Evolutionary conservation across 2,888 invertebrate species (phyloP).

Genomic region (Hofmannophila pseudospretella): DNA sequence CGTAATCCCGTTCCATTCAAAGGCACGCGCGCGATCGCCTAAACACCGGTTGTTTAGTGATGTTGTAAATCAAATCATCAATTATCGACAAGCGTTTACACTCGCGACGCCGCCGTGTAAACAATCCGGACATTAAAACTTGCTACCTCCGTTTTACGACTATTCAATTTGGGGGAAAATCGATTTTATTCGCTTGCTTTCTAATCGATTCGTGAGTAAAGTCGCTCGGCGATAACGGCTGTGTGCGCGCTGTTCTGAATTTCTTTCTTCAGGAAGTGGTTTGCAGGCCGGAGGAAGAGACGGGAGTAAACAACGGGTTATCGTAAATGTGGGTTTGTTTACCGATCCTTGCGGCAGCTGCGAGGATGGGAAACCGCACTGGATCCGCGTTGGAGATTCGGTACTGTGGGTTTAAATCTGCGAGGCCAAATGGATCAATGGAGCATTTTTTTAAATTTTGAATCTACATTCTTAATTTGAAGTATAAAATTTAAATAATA

Average conservation of each 20-base stretch:
- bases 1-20: conserved; percentile 52
- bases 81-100: conserved; percentile 76
- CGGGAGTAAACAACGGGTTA: conserved; percentile 38
- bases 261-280: conserved; percentile 68
- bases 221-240: conserved; percentile 46
- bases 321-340: conserved; percentile 33
- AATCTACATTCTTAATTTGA: too few species aligned
- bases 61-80: conserved; percentile 78
- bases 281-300: conserved; percentile 46
- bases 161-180: conserved; percentile 76
- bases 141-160: conserved; percentile 71
- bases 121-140: conserved; percentile 72
- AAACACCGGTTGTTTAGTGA: conserved; percentile 76
- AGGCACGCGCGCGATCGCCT: conserved; percentile 57
- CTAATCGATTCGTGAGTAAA: conserved; percentile 63
- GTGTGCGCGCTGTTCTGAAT: conserved; percentile 35
- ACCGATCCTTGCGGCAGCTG: conserved; percentile 18
- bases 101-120: conserved; percentile 75
- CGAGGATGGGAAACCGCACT: background rate
- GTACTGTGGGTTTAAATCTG: background rate
- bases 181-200: conserved; percentile 75
- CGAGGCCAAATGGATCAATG: too few species aligned
- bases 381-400: background rate
- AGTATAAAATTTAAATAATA: too few species aligned
- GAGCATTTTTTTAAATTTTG: too few species aligned